Percentiles rank a stretch among this genome's conserved stretches.
Evolutionary conservation across 2,113 vertebrate genomes (phyloP).

Genomic region (Pterophyllum scalare): DNA sequence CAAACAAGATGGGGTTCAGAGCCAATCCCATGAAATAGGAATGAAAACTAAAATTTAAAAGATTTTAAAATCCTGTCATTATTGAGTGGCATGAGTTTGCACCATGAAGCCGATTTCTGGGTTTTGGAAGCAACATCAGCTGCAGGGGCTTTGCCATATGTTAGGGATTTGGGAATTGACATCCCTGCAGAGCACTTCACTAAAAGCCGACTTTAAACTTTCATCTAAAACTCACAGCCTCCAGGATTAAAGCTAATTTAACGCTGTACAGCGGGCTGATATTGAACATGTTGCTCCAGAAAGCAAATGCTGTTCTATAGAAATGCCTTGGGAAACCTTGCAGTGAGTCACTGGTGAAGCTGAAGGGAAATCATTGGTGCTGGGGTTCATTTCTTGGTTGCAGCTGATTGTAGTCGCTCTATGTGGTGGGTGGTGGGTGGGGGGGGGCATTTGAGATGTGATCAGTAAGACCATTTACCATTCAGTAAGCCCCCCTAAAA

Average conservation of each 20-base stretch:
- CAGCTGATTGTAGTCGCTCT: slow-evolving; percentile 5
- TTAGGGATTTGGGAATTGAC: slow-evolving; percentile 37
- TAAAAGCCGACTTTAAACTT: slow-evolving; percentile 50
- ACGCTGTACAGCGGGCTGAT: slow-evolving; percentile 21
- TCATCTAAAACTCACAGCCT: slow-evolving; percentile 45
- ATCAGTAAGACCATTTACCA: slow-evolving; percentile 33
- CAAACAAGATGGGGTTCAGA: not conserved
- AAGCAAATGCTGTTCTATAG: slow-evolving; percentile 31
- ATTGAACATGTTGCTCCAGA: slow-evolving; percentile 31
- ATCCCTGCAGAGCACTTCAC: slow-evolving; percentile 30
- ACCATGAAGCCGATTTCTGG: not conserved
- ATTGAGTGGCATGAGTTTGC: slow-evolving; percentile 5
- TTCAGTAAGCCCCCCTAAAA: slow-evolving; percentile 16
- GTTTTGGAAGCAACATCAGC: slow-evolving; percentile 13
- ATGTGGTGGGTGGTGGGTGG: too few relatives aligned
- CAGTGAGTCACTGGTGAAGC: slow-evolving; percentile 33
- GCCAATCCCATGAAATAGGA: not conserved
- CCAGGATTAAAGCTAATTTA: slow-evolving; percentile 60
- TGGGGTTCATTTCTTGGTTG: slow-evolving; percentile 49
- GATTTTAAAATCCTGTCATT: slow-evolving; percentile 6
- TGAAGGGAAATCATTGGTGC: slow-evolving; percentile 44
- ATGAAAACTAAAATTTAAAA: not conserved
- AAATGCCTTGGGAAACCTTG: slow-evolving; percentile 19
- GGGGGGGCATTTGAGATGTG: slow-evolving; percentile 1
- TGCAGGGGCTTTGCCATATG: slow-evolving; percentile 27